Percentiles rank a stretch among this genome's conserved stretches.
phyloP scores from a whole-genome alignment of 2,113 vertebrate species.

The Aramus guarauna region DNA sequence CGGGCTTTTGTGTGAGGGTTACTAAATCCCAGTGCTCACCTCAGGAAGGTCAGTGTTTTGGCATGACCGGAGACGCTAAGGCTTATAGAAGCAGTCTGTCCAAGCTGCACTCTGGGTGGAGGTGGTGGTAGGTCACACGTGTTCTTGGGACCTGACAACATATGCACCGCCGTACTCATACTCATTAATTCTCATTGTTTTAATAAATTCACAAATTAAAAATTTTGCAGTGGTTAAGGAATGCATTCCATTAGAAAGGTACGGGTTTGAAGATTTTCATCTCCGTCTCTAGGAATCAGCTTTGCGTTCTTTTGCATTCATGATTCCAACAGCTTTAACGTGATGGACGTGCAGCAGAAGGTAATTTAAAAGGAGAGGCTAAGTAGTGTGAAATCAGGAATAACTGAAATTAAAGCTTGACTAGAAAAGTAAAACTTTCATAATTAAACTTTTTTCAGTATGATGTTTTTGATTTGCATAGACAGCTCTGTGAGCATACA shows the following conservation, averaged over 20 bases:
- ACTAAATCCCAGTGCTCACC: background rate
- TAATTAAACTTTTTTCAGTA: conserved; percentile 2
- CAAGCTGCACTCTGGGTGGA: background rate
- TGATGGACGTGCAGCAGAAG: background rate
- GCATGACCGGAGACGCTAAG: background rate
- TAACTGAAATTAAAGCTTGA: conserved; percentile 14
- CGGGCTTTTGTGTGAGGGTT: background rate
- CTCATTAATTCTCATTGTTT: background rate
- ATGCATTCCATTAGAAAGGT: background rate
- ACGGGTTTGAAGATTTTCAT: background rate
- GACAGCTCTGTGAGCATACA: background rate
- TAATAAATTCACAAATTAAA: background rate
- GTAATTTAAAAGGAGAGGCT: background rate
- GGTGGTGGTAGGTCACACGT: background rate
- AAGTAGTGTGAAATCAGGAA: conserved; percentile 2
- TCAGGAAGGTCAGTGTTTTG: background rate
- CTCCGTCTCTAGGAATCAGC: background rate
- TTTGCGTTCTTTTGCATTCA: background rate
- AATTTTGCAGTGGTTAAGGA: background rate
- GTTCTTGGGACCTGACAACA: background rate
- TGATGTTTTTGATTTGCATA: conserved; percentile 35
- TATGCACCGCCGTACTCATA: background rate
- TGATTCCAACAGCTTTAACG: background rate
- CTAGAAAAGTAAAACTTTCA: conserved; percentile 15
- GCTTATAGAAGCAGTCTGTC: background rate